Evolutionary conservation across 2,113 vertebrate species (phyloP), one percentile per base, ranked within the genome.

Genomic region (Crotalus helleri): DNA sequence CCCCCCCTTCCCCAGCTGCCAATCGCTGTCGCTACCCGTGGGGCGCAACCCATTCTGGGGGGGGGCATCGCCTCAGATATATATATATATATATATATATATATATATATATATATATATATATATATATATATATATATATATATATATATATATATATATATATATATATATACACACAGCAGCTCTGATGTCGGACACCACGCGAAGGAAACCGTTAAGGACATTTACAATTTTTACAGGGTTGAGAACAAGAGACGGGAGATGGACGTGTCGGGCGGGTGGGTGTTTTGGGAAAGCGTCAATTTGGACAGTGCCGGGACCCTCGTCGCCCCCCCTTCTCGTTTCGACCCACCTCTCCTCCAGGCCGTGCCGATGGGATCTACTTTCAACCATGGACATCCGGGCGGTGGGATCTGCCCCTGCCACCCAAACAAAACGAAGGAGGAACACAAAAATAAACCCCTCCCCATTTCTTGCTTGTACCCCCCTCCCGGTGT

Each of bases 21-120:
- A 88, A 58, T 17, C 57, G 51, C 92, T 64, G 8, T 54, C 5
- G 21, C 86, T 6, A 51, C 61, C 6, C 29, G 0, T 15, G 89
- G 53, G 93, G 0, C 21, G 87, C 90, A 15, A 0, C 46, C 46
- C 85, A 13, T 3, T n/a, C 53, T 51, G 5, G 1, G 8, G n/a
- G 46, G 51, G 1, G 39, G 0, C 5, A 33, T 94, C 95, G 96
- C 96, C 95, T 96, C 96, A 96, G 95, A 94, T 97, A 94, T 96
- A 5, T 49, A 49, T 49, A 49, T 49, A 49, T 49, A 49, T 49
- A 49, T 49, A 49, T 7, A 88, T 94, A 97, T 96, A 96, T 69
- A 93, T n/a, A n/a, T n/a, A n/a, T n/a, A n/a, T n/a, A n/a, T n/a
- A n/a, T n/a, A n/a, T n/a, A n/a, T n/a, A n/a, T n/a, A n/a, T n/a